Conservation (phyloP, 2,797 vertebrate species). For the Megaceryle alcyon region DNA sequence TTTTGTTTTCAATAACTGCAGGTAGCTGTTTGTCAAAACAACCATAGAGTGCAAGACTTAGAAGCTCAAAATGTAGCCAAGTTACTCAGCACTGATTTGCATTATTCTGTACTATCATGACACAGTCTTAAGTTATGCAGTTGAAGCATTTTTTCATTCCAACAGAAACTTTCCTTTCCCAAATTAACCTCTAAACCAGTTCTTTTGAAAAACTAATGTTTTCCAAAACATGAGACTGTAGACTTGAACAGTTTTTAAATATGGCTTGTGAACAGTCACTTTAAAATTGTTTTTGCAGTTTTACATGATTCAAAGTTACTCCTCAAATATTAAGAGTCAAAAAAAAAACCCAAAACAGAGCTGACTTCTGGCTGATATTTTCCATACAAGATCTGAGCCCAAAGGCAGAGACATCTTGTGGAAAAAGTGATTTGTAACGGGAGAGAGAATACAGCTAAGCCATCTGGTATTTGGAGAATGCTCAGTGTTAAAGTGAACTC, state of each 20-base stretch:
- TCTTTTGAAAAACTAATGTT: neutral
- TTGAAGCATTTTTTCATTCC: neutral
- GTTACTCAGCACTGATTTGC: neutral
- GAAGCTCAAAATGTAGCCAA: neutral
- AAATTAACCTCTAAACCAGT: neutral
- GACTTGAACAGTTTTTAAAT: neutral
- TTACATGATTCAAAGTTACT: neutral
- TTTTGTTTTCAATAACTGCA: neutral
- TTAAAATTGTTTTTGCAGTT: conserved; percentile 2
- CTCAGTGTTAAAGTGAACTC: neutral
- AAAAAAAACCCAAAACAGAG: neutral
- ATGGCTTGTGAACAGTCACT: neutral
- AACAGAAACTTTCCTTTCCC: neutral
- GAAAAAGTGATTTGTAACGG: conserved; percentile 31
- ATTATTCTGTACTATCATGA: neutral
- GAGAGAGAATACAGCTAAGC: conserved; percentile 11
- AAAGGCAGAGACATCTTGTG: neutral
- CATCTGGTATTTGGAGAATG: conserved; percentile 38
- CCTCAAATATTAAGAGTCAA: neutral
- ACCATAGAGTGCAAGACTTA: neutral
- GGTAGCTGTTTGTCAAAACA: neutral
- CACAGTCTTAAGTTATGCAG: neutral
- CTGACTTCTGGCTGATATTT: neutral
- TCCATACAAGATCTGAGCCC: neutral
- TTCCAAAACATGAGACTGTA: conserved; percentile 10